Evolutionary conservation across 2,888 invertebrate genomes (phyloP).

Genomic region (Cephus runcator): DNA sequence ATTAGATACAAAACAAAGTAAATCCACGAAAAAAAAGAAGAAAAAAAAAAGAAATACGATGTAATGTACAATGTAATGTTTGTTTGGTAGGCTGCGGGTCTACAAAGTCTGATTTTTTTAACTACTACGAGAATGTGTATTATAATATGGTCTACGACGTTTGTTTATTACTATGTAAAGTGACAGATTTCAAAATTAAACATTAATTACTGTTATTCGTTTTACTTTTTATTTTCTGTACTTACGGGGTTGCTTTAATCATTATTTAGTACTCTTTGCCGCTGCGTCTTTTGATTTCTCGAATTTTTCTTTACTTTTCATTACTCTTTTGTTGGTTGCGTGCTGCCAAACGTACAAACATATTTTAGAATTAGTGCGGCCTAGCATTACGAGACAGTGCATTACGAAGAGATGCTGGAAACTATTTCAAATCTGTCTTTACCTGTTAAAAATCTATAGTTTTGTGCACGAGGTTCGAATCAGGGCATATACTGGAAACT

Average conservation of each 20-base stretch:
- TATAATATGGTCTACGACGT: constrained; percentile 60
- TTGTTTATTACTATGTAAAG: constrained; percentile 63
- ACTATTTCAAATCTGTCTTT: not conserved
- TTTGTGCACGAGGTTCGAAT: constrained; percentile 39
- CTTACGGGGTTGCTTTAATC: not conserved
- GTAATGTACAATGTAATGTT: constrained; percentile 26
- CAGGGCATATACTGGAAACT: constrained; percentile 48
- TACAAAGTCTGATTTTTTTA: constrained; percentile 65
- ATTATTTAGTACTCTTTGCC: constrained; percentile 14
- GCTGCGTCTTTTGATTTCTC: not conserved
- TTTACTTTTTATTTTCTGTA: not conserved
- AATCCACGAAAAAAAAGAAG: constrained; percentile 16
- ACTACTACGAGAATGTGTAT: constrained; percentile 59
- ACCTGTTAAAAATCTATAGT: not conserved
- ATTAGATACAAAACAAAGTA: constrained; percentile 42
- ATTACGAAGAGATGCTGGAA: constrained; percentile 11
- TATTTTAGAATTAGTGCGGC: constrained; percentile 15
- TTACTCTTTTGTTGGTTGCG: constrained; percentile 5
- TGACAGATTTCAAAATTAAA: constrained; percentile 63
- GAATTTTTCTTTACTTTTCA: constrained; percentile 20
- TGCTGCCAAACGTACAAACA: constrained; percentile 11
- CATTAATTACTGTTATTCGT: constrained; percentile 48
- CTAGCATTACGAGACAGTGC: constrained; percentile 24
- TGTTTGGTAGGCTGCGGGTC: constrained; percentile 58
- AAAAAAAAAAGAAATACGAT: constrained; percentile 15